These are phyloP conservation scores for Venturia canescens DNA, from an alignment of 1,140 invertebrate genomes.

Conservation along the genomic window DNA sequence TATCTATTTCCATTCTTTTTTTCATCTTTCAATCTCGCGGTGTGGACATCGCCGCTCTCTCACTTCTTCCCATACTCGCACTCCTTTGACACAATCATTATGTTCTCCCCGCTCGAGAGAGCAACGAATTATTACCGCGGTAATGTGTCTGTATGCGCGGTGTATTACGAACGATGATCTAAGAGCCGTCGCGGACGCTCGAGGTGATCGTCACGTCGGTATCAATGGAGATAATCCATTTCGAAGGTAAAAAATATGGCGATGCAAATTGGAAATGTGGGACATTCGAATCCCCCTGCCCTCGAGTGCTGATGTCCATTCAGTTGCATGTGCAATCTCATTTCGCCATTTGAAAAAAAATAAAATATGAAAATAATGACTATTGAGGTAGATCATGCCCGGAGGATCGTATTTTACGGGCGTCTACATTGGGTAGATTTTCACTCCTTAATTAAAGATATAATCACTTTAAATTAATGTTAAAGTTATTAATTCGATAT, in stretches of 20 bases:
- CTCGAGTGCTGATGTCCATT: too few species aligned
- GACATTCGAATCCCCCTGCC: neutral
- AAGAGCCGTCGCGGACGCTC: neutral
- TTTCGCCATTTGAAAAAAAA: too few species aligned
- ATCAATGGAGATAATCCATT: neutral
- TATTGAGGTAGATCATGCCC: too few species aligned
- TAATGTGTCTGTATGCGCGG: neutral
- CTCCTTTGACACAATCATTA: constrained; percentile 14
- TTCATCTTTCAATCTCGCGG: neutral
- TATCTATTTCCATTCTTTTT: neutral
- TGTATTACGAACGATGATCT: constrained; percentile 19
- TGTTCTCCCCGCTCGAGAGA: neutral
- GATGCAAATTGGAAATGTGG: neutral
- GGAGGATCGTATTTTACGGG: too few species aligned
- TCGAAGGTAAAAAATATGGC: neutral
- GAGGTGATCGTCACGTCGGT: neutral
- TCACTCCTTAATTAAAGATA: too few species aligned
- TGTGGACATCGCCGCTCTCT: neutral
- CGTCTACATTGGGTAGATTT: too few species aligned
- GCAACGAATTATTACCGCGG: constrained; percentile 19
- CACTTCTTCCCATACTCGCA: neutral
- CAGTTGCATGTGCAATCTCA: too few species aligned
- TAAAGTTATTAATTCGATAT: too few species aligned
- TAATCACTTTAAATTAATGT: too few species aligned
- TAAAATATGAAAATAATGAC: too few species aligned